A percentile compares a stretch with the other conserved stretches of the same genome.
Conservation (phyloP, 37 sponge, comb jelly and placozoan species). For the Halichondria panicea region DNA sequence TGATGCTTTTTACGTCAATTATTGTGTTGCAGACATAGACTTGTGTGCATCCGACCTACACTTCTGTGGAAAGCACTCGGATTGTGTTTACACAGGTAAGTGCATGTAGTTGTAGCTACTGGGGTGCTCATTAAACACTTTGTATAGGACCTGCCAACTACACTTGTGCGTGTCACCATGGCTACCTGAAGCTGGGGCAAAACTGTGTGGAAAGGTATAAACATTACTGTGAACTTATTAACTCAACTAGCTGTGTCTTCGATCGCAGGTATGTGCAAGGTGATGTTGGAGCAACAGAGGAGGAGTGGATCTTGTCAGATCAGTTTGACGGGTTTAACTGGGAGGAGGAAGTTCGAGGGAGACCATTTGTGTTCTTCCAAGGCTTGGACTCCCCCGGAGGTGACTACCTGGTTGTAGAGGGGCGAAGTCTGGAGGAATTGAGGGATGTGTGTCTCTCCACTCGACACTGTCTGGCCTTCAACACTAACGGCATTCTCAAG, state of each 20-base stretch:
- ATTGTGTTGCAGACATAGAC: slow-evolving; percentile 30
- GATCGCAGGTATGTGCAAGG: slow-evolving; percentile 31
- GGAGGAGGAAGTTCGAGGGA: slow-evolving; percentile 7
- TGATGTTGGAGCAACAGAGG: not conserved
- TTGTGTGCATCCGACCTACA: slow-evolving; percentile 62
- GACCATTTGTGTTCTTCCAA: slow-evolving; percentile 36
- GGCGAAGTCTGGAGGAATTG: slow-evolving; percentile 18
- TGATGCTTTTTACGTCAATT: not conserved
- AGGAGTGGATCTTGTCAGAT: slow-evolving; percentile 28
- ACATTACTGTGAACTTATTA: not conserved
- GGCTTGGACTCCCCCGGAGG: slow-evolving; percentile 66
- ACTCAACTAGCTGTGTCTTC: too few species aligned
- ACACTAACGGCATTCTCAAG: slow-evolving; percentile 68
- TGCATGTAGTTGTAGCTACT: not conserved
- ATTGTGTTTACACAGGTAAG: slow-evolving; percentile 28
- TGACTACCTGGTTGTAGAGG: slow-evolving; percentile 40
- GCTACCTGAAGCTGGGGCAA: slow-evolving; percentile 10
- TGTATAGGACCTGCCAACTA: slow-evolving; percentile 2
- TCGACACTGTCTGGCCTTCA: slow-evolving; percentile 57
- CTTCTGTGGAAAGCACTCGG: slow-evolving; percentile 32
- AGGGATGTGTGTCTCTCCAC: slow-evolving; percentile 32
- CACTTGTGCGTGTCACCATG: slow-evolving; percentile 24
- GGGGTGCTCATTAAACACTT: slow-evolving; percentile 3
- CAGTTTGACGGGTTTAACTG: slow-evolving; percentile 45
- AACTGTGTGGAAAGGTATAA: slow-evolving; percentile 29